Base-by-base conservation (phyloP, 2,113 vertebrate species). In the Tautogolabrus adspersus region DNA sequence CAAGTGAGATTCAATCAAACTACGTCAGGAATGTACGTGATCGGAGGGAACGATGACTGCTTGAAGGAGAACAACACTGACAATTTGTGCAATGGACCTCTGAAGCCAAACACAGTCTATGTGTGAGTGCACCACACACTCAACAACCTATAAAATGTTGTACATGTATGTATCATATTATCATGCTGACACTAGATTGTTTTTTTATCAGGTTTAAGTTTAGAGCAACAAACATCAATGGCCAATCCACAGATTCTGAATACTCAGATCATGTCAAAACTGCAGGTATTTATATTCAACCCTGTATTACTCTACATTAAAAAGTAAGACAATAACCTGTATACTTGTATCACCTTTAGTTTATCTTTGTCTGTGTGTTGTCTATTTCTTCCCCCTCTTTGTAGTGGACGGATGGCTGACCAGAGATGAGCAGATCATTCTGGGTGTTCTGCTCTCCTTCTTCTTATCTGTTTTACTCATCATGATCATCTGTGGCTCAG, bases 231-330 rank as follows among this genome's bases (percentile, higher is more conserved):
- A 99, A 98, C 75, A 62, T 95, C 74, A 94, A 94, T 64, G 97
- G 96, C 58, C 96, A 98, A 58, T 97, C 94, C 93, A 99, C 97
- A 60, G 98, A 99, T 92, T 97, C 97, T n/a, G 95, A 96, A 18
- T 99, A 96, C 83, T 99, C 98, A 2, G 96, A 97, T 0, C 94
- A 95, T 34, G 75, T 98, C 81, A 96, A 95, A 94, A 99, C 97
- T 5, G 83, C 95, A 95, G 97, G 98, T 99, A 96, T 93, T 77
- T 11, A 8, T 51, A 44, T 23, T 71, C 23, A 40, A 72, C 4
- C 18, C 12, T 59, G 5, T 75, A 26, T 44, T 44, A 22, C 1
- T 55, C 22, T 3, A 8, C 22, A 30, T 38, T 0, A 47, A 9
- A 51, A 60, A 49, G 47, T 49, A 8, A 18, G 30, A 34, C 3